These are phyloP conservation scores for Psittacula derbiana DNA, from an alignment of 2,797 vertebrate genomes.

Conservation along the genomic window DNA sequence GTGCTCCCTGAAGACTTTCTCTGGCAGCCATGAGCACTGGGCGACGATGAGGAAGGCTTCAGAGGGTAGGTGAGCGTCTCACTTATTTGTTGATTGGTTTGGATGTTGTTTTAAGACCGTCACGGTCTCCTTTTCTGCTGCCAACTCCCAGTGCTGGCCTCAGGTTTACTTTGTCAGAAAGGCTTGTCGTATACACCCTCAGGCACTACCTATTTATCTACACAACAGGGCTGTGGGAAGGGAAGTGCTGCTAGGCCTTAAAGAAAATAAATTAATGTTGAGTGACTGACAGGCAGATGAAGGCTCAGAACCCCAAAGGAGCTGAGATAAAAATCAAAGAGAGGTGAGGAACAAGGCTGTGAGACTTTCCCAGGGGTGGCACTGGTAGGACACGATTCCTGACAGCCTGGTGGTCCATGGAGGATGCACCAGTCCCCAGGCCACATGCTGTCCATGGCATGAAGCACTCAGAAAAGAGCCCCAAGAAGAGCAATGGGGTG, in stretches of 20 bases:
- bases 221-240: slow-evolving; percentile 6
- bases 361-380: not conserved
- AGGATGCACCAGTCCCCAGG: not conserved
- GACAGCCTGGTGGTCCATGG: not conserved
- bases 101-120: slow-evolving; percentile 19
- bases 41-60: not conserved
- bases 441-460: not conserved
- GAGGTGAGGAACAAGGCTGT: not conserved
- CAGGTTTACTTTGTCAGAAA: not conserved
- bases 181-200: not conserved
- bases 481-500: not conserved
- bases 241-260: slow-evolving; percentile 14
- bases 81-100: not conserved
- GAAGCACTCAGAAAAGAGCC: not conserved
- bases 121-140: not conserved
- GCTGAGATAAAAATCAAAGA: not conserved
- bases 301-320: not conserved
- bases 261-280: not conserved
- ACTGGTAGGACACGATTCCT: not conserved
- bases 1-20: not conserved
- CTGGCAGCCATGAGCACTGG: not conserved
- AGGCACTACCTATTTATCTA: slow-evolving; percentile 15
- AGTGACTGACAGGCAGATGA: not conserved
- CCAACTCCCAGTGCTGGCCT: not conserved
- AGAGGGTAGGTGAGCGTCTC: not conserved